phyloP scores from a whole-genome alignment of 2,888 invertebrate genomes.

The Cheilosia urbana region DNA sequence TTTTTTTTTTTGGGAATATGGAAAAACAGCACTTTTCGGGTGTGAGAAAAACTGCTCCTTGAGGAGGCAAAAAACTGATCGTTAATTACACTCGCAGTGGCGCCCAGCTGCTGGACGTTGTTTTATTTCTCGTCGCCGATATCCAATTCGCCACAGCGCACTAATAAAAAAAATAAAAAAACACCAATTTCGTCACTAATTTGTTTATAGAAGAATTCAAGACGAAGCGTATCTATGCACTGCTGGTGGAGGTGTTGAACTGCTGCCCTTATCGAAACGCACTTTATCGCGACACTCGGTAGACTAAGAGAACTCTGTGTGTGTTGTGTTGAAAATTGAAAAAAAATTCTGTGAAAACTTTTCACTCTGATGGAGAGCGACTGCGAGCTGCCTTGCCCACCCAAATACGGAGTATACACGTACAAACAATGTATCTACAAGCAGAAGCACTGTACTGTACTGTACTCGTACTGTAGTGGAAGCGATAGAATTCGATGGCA shows the following conservation, averaged over 20 bases:
- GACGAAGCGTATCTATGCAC: slow-evolving; percentile 3
- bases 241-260: slow-evolving; percentile 5
- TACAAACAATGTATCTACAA: slow-evolving; percentile 48
- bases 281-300: slow-evolving; percentile 73
- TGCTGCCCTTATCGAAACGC: slow-evolving; percentile 64
- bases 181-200: slow-evolving; percentile 19
- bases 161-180: not conserved
- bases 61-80: not conserved
- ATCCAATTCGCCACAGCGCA: not conserved
- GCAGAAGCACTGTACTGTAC: slow-evolving; percentile 25
- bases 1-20: slow-evolving; percentile 11
- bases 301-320: slow-evolving; percentile 66
- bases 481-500: slow-evolving; percentile 34
- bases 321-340: slow-evolving; percentile 50
- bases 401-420: slow-evolving; percentile 64
- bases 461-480: slow-evolving; percentile 19
- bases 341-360: slow-evolving; percentile 44
- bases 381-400: slow-evolving; percentile 55
- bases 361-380: slow-evolving; percentile 2
- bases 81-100: slow-evolving; percentile 22
- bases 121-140: not conserved
- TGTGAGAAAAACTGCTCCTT: not conserved
- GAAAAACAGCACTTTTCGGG: not conserved
- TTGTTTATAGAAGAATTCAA: slow-evolving; percentile 28
- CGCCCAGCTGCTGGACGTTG: not conserved